Percentiles rank a stretch among this genome's conserved stretches.
phyloP scores from a whole-genome alignment of 2,797 vertebrate genomes.

The Botia almorhae region DNA sequence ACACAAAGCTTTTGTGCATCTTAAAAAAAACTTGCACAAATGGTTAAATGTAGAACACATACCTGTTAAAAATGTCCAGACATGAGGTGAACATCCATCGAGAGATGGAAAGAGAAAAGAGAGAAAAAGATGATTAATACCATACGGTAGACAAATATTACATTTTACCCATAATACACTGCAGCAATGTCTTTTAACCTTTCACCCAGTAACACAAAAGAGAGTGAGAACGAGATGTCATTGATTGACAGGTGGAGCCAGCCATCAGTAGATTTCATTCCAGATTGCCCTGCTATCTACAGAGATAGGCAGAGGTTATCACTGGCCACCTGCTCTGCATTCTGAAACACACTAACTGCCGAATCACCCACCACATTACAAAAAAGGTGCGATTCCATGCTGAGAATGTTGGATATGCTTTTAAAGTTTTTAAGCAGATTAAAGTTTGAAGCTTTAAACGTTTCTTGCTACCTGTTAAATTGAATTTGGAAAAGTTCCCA shows the following conservation, averaged over 20 bases:
- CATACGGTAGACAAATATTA: constrained; percentile 37
- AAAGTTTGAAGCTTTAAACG: constrained; percentile 12
- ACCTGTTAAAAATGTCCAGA: constrained; percentile 71
- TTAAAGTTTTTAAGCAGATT: background rate
- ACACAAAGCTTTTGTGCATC: background rate
- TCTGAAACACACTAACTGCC: constrained; percentile 76
- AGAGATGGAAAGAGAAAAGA: constrained; percentile 30
- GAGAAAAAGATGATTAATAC: constrained; percentile 41
- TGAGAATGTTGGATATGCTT: constrained; percentile 13
- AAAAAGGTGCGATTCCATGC: constrained; percentile 62
- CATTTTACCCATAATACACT: background rate
- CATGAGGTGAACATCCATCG: constrained; percentile 30
- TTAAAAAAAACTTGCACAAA: background rate
- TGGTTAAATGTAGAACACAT: constrained; percentile 57
- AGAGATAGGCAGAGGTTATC: constrained; percentile 81
- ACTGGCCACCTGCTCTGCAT: constrained; percentile 67
- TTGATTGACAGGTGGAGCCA: constrained; percentile 73
- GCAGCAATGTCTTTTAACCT: constrained; percentile 52
- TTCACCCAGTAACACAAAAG: constrained; percentile 40
- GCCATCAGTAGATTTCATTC: constrained; percentile 79
- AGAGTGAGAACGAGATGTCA: constrained; percentile 42
- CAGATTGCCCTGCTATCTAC: constrained; percentile 78
- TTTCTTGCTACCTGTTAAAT: constrained; percentile 13
- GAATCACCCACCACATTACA: constrained; percentile 67
- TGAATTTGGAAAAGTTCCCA: background rate